A percentile compares a stretch with the other conserved stretches of the same genome.
phyloP scores from a whole-genome alignment of 1,140 invertebrate genomes.

The Diploscapter pachys region DNA sequence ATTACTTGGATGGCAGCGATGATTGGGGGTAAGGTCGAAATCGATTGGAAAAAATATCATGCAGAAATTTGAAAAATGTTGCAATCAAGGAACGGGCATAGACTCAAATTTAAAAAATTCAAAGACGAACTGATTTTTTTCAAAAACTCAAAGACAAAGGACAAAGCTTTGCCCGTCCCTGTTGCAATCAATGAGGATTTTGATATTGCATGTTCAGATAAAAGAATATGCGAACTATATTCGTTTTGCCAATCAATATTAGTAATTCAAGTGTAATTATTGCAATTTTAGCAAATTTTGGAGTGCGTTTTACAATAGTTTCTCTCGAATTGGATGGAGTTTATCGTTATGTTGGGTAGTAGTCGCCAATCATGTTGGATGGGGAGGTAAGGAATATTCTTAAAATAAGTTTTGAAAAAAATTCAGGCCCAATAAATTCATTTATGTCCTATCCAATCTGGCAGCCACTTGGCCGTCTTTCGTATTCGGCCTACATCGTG shows the following conservation, averaged over 20 bases:
- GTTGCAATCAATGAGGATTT: too few species aligned
- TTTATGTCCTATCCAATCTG: constrained; percentile 25
- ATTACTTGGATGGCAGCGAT: background rate
- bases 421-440: constrained; percentile 1
- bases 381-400: constrained; percentile 1
- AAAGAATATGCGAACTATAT: too few species aligned
- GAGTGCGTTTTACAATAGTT: constrained; percentile 11
- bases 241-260: too few species aligned
- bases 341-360: constrained; percentile 23
- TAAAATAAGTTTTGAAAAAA: too few species aligned
- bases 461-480: constrained; percentile 23
- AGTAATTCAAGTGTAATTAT: background rate
- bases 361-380: constrained; percentile 17
- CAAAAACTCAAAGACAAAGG: too few species aligned
- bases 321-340: constrained; percentile 23
- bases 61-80: too few species aligned
- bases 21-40: background rate
- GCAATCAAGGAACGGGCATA: too few species aligned
- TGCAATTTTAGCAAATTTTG: constrained; percentile 4
- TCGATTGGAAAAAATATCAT: background rate
- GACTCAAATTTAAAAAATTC: too few species aligned
- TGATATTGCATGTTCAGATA: too few species aligned
- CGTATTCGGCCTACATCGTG: constrained; percentile 21
- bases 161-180: too few species aligned
- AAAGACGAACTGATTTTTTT: too few species aligned